phyloP scores from a whole-genome alignment of 2,797 vertebrate genomes.

The Scolopax rusticola region DNA sequence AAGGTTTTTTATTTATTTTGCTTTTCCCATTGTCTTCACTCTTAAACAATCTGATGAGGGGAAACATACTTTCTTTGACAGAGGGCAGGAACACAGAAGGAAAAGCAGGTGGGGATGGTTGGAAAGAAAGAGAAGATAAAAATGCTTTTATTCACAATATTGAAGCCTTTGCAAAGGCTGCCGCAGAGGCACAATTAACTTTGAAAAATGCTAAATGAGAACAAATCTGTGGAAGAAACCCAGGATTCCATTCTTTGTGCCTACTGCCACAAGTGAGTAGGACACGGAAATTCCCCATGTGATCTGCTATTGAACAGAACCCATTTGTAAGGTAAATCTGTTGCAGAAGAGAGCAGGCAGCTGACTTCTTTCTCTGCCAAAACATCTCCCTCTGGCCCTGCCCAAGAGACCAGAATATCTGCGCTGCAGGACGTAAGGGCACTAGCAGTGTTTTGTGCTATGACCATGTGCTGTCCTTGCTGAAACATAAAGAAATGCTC shows the following conservation, averaged over 20 bases:
- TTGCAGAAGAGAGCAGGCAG: neutral
- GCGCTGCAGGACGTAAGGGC: accelerated
- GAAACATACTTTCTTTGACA: neutral
- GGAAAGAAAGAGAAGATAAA: slow-evolving; percentile 14
- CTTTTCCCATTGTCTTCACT: neutral
- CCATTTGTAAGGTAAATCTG: neutral
- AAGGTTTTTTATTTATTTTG: neutral
- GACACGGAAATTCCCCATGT: neutral
- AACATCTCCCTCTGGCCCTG: neutral
- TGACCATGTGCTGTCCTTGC: neutral
- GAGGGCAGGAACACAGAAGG: neutral
- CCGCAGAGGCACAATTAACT: neutral
- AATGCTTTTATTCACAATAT: neutral
- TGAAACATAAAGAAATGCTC: slow-evolving; percentile 7
- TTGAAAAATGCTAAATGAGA: neutral
- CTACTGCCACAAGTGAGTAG: neutral
- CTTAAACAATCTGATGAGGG: neutral
- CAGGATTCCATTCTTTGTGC: neutral
- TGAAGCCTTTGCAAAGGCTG: neutral
- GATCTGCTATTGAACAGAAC: neutral
- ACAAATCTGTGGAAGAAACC: neutral
- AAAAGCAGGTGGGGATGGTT: neutral
- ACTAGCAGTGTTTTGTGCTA: neutral
- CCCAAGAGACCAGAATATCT: neutral
- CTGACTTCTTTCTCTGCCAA: neutral